Evolutionary conservation across 2,797 vertebrate species (phyloP).

Genomic region (Danio choprae): DNA sequence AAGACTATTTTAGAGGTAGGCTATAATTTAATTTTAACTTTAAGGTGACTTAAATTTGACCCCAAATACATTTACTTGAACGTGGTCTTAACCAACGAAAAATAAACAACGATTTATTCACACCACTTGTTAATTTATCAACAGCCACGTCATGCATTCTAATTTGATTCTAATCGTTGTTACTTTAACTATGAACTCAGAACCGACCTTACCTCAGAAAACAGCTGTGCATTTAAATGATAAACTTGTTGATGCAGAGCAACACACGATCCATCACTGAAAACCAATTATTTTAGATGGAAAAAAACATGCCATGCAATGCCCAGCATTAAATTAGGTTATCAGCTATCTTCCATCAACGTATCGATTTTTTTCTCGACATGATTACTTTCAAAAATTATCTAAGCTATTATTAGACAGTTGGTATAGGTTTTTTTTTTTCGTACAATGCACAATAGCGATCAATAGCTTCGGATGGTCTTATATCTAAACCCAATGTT

Average conservation of each 20-base stretch:
- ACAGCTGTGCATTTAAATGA: conserved; percentile 22
- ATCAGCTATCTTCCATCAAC: conserved; percentile 27
- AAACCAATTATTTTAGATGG: conserved; percentile 39
- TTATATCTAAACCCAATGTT: conserved; percentile 47
- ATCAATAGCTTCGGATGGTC: conserved; percentile 25
- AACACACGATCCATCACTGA: conserved; percentile 17
- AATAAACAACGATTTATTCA: background rate
- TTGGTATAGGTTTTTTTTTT: background rate
- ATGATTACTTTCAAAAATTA: conserved; percentile 16
- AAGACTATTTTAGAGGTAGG: background rate
- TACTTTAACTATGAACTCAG: background rate
- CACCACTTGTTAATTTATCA: background rate
- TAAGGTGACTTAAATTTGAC: background rate
- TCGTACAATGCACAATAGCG: background rate
- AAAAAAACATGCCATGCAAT: conserved; percentile 8
- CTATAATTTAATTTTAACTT: background rate
- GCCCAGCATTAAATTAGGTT: conserved; percentile 23
- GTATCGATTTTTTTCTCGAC: conserved; percentile 23
- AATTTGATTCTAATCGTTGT: no score
- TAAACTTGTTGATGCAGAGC: conserved; percentile 34
- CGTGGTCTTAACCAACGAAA: no score
- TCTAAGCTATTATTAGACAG: background rate
- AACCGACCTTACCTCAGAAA: background rate
- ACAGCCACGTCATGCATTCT: background rate
- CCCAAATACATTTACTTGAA: background rate